phyloP scores from a whole-genome alignment of 2,113 vertebrate species.

The Empidonax alnorum region DNA sequence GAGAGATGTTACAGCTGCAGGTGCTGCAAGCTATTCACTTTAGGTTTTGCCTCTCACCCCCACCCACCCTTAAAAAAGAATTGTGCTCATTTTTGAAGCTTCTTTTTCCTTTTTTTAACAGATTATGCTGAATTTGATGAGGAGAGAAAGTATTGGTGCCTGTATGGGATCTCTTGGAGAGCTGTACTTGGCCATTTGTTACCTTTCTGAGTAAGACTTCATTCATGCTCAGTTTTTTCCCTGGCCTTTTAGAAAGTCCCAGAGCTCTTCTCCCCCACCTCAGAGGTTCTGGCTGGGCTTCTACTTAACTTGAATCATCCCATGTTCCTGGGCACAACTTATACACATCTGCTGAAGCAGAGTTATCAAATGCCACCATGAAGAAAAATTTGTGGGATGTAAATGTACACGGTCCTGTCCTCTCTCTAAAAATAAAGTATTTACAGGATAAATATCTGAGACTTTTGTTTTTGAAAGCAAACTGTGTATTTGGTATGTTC shows the following conservation, averaged over 20 bases:
- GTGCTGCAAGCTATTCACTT: background rate
- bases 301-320: background rate
- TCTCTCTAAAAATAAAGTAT: background rate
- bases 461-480: background rate
- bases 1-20: background rate
- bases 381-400: background rate
- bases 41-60: background rate
- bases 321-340: background rate
- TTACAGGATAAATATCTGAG: background rate
- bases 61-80: background rate
- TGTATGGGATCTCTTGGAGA: background rate
- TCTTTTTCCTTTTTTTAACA: background rate
- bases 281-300: background rate
- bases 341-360: background rate
- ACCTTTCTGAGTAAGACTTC: background rate
- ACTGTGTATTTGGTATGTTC: background rate
- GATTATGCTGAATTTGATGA: background rate
- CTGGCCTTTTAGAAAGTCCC: background rate
- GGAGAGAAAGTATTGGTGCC: background rate
- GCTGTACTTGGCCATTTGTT: background rate
- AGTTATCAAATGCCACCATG: background rate
- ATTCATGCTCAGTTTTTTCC: background rate
- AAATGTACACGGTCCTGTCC: background rate
- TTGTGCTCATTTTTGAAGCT: background rate
- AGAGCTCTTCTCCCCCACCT: background rate